Percentiles rank a stretch among this genome's conserved stretches.
phyloP scores from a whole-genome alignment of 2,888 invertebrate genomes.

The Hartigia nigra region DNA sequence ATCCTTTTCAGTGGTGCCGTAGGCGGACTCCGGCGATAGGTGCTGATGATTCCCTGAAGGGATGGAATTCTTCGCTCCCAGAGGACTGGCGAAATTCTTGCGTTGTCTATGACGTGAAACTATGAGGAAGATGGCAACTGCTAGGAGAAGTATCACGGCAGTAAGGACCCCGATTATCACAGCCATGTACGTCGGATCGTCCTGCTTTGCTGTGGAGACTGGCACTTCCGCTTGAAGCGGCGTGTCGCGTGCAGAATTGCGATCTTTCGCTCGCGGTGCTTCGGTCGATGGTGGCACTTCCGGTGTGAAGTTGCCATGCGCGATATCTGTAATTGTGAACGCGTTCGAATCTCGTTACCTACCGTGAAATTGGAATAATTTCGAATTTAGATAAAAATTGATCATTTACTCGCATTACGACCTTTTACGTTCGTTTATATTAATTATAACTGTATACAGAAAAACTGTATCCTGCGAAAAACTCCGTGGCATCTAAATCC shows the following conservation, averaged over 20 bases:
- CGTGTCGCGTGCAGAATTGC: conserved; percentile 54
- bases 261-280: conserved; percentile 54
- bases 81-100: conserved; percentile 67
- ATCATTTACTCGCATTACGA: neutral
- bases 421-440: neutral
- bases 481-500: neutral
- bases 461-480: neutral
- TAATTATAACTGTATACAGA: neutral
- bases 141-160: conserved; percentile 70
- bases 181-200: conserved; percentile 69
- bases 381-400: neutral
- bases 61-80: conserved; percentile 65
- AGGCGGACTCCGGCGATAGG: conserved; percentile 69
- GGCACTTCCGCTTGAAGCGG: conserved; percentile 59
- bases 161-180: conserved; percentile 70
- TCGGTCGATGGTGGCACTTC: conserved; percentile 66
- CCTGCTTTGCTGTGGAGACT: conserved; percentile 66
- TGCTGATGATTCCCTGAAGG: conserved; percentile 64
- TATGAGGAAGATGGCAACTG: conserved; percentile 71
- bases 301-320: conserved; percentile 70
- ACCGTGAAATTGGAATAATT: neutral
- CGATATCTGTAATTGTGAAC: conserved; percentile 65
- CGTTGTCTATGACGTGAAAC: conserved; percentile 67
- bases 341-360: neutral
- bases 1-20: conserved; percentile 69